phyloP scores from a whole-genome alignment of 2,113 vertebrate genomes.

The Rhipidura dahli region DNA sequence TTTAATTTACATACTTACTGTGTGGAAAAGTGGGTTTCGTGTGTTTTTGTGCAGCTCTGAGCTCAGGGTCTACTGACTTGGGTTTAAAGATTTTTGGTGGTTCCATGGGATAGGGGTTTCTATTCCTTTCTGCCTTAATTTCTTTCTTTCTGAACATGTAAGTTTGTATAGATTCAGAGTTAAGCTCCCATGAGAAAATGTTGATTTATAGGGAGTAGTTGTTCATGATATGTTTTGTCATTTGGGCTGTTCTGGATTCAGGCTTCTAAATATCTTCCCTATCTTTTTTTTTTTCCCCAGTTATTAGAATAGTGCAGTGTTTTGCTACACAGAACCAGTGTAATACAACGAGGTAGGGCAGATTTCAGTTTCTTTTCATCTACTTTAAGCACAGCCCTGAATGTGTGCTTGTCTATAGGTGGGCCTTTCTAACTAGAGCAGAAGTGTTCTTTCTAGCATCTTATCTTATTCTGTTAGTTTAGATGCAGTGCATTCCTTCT shows the following conservation, averaged over 20 bases:
- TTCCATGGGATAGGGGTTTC: background rate
- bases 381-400: background rate
- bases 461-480: background rate
- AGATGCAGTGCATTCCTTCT: background rate
- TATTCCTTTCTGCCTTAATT: background rate
- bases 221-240: background rate
- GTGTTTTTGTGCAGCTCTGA: background rate
- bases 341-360: background rate
- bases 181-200: background rate
- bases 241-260: background rate
- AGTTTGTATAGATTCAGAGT: background rate
- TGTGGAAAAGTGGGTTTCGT: background rate
- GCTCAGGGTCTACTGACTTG: background rate
- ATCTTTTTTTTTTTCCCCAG: background rate
- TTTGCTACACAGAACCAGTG: background rate
- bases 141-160: background rate
- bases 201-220: background rate
- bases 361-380: background rate
- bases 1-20: background rate
- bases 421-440: background rate
- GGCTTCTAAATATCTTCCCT: background rate
- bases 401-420: background rate
- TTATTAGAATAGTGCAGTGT: background rate
- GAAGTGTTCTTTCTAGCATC: background rate
- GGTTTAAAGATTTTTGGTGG: background rate